A percentile compares a stretch with the other conserved stretches of the same genome.
Evolutionary conservation across 2,888 invertebrate genomes (phyloP).

Genomic region (Mesoligia furuncula): DNA sequence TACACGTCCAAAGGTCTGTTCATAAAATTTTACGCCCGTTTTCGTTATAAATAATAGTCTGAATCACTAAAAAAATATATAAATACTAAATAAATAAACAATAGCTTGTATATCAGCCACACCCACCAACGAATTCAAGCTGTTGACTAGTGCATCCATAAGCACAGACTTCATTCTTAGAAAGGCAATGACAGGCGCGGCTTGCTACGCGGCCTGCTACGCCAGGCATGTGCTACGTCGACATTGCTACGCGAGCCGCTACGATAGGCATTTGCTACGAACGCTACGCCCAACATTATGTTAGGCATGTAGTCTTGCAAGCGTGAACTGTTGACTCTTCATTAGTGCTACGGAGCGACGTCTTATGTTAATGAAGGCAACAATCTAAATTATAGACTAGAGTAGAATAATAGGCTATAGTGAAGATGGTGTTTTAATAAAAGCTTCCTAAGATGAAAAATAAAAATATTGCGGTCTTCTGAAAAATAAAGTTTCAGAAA

Average conservation of each 20-base stretch:
- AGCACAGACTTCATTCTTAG: neutral
- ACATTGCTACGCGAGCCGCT: constrained; percentile 44
- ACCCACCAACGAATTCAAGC: neutral
- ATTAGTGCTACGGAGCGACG: constrained; percentile 8
- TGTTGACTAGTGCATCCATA: neutral
- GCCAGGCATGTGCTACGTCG: constrained; percentile 42
- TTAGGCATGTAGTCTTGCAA: constrained; percentile 9
- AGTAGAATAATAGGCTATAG: neutral
- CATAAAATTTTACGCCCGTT: neutral
- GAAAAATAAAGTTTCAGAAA: no score
- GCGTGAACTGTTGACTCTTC: constrained; percentile 27
- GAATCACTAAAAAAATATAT: neutral
- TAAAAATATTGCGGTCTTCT: no score
- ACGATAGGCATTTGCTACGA: constrained; percentile 46
- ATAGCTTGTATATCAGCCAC: neutral
- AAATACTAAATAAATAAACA: neutral
- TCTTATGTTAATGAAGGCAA: constrained; percentile 4
- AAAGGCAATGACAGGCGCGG: neutral
- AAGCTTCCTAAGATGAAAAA: neutral
- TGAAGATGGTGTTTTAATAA: neutral
- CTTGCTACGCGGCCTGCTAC: constrained; percentile 43
- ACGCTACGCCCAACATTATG: constrained; percentile 21
- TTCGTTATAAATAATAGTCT: neutral
- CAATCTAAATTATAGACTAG: neutral
- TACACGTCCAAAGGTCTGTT: neutral